phyloP scores from a whole-genome alignment of 2,888 invertebrate genomes.

The Isotomurus palustris region DNA sequence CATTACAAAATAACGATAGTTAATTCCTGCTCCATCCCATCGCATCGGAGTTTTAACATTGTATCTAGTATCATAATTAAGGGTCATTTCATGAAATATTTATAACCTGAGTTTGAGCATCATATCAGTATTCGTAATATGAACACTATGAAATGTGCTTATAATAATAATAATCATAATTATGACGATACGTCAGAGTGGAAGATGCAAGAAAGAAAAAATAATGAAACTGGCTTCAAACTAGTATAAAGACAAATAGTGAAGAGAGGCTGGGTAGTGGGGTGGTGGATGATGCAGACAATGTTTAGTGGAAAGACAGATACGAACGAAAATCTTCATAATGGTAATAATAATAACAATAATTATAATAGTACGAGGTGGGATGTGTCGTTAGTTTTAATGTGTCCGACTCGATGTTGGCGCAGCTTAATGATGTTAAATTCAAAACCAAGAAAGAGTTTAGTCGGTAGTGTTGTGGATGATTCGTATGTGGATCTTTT shows the following conservation, averaged over 20 bases:
- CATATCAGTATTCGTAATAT: too few relatives aligned
- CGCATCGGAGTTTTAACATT: neutral
- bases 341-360: conserved; percentile 41
- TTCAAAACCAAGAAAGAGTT: conserved; percentile 9
- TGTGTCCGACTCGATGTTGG: conserved; percentile 45
- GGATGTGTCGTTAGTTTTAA: conserved; percentile 47
- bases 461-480: neutral
- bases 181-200: neutral
- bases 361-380: conserved; percentile 45
- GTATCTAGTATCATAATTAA: conserved; percentile 42
- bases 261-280: too few relatives aligned
- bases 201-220: too few relatives aligned
- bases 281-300: too few relatives aligned
- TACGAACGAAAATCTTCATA: conserved; percentile 14
- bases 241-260: too few relatives aligned
- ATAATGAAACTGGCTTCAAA: too few relatives aligned
- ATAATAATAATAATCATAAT: neutral
- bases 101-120: conserved; percentile 37
- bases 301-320: too few relatives aligned
- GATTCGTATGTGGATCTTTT: conserved; percentile 6
- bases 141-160: neutral
- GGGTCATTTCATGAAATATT: conserved; percentile 47
- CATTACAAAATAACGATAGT: neutral
- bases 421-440: conserved; percentile 40
- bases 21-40: conserved; percentile 3